A percentile compares a stretch with the other conserved stretches of the same genome.
These are phyloP conservation scores for Sinocyclocheilus anophthalmus DNA, from an alignment of 2,113 vertebrate genomes.

Conservation along the genomic window DNA sequence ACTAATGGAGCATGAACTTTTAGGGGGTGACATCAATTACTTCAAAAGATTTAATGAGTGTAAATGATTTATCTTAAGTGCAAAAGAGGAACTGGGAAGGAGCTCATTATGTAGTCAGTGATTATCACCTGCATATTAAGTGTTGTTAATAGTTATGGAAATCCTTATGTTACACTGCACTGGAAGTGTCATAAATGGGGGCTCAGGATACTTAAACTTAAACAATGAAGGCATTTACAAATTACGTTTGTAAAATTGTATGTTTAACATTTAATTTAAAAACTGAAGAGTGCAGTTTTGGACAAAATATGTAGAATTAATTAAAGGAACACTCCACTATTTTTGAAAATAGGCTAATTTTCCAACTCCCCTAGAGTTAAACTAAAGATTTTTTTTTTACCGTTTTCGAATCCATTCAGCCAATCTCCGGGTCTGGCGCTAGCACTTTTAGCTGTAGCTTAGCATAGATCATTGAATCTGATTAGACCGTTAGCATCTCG, in stretches of 20 bases:
- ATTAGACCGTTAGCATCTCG: too few relatives aligned
- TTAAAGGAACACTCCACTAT: too few relatives aligned
- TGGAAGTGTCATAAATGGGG: constrained; percentile 9
- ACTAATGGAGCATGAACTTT: constrained; percentile 54
- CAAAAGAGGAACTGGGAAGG: constrained; percentile 49
- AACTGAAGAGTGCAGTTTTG: background rate
- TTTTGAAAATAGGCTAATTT: too few relatives aligned
- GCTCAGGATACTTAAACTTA: background rate
- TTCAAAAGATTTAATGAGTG: constrained; percentile 49
- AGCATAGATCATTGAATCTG: too few relatives aligned
- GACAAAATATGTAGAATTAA: background rate
- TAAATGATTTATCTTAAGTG: constrained; percentile 53
- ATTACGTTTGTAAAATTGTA: background rate
- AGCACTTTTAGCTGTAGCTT: too few relatives aligned
- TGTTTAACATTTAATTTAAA: background rate
- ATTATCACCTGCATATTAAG: constrained; percentile 45
- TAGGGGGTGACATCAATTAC: constrained; percentile 53
- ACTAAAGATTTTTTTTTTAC: too few relatives aligned
- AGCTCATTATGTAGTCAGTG: constrained; percentile 48
- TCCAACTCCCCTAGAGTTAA: too few relatives aligned
- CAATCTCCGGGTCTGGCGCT: too few relatives aligned
- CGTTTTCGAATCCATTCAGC: too few relatives aligned
- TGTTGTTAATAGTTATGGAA: constrained; percentile 45
- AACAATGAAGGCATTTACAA: background rate
- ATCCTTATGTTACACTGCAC: constrained; percentile 18